Conservation (phyloP, 2,113 vertebrate species). For the Prochilodus magdalenae region DNA sequence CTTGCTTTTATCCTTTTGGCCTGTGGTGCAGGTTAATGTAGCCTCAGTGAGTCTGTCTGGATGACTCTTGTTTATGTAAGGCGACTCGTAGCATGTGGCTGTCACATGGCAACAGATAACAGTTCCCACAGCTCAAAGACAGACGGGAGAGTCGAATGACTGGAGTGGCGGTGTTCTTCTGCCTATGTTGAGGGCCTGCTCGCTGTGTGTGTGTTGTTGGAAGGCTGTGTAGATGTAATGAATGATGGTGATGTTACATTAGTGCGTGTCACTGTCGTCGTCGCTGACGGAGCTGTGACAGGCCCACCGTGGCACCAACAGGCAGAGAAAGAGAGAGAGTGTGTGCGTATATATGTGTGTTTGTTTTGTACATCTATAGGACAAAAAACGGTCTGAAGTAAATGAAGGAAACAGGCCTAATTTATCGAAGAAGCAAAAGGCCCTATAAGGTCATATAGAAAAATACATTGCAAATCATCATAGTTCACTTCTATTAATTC, state of each 20-base stretch:
- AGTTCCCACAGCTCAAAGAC: conserved; percentile 6
- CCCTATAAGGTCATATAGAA: no score
- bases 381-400: no score
- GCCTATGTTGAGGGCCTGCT: conserved; percentile 6
- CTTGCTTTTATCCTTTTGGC: neutral
- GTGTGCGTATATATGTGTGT: neutral
- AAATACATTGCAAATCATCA: no score
- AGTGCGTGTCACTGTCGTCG: conserved; percentile 78
- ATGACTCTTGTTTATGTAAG: conserved; percentile 3
- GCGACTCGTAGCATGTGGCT: neutral
- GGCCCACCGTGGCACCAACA: conserved; percentile 70
- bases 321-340: conserved; percentile 4
- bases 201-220: neutral
- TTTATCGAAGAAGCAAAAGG: no score
- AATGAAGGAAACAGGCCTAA: no score
- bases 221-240: conserved; percentile 74
- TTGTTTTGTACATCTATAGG: neutral
- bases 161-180: conserved; percentile 16
- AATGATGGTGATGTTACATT: conserved; percentile 83
- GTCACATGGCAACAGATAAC: conserved; percentile 11
- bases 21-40: neutral
- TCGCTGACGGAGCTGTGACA: conserved; percentile 76
- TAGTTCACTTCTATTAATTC: no score
- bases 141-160: conserved; percentile 7
- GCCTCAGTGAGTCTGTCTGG: neutral